These are phyloP conservation scores for Diacarnus erythraeanus DNA, from an alignment of 37 sponge, comb jelly and placozoan genomes.

Conservation along the genomic window DNA sequence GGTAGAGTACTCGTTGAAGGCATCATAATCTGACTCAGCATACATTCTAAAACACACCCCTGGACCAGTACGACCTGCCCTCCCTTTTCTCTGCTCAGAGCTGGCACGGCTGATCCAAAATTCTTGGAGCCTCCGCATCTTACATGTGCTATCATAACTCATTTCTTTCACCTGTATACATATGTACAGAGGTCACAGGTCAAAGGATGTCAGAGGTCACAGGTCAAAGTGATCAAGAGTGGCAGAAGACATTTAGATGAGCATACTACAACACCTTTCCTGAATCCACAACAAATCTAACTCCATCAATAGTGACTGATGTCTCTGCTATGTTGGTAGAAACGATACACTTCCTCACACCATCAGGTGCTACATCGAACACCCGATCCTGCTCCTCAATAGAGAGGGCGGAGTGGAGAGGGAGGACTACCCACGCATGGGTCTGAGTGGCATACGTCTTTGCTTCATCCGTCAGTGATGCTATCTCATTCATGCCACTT, in stretches of 20 bases:
- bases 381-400: conserved; percentile 93
- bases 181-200: neutral
- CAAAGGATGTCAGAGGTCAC: neutral
- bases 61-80: conserved; percentile 96
- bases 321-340: conserved; percentile 98
- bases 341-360: conserved; percentile 90
- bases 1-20: conserved; percentile 86
- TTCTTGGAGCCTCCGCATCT: conserved; percentile 93
- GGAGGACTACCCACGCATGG: conserved; percentile 76
- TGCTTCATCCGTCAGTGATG: conserved; percentile 74
- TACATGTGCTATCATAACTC: conserved; percentile 84
- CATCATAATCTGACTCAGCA: conserved; percentile 81
- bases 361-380: conserved; percentile 90
- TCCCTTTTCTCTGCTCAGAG: conserved; percentile 95
- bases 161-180: conserved; percentile 89
- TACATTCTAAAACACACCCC: conserved; percentile 96
- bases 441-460: conserved; percentile 78
- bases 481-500: conserved; percentile 92
- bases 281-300: conserved; percentile 80
- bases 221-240: neutral
- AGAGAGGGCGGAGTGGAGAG: conserved; percentile 93
- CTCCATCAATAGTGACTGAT: conserved; percentile 95
- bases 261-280: conserved; percentile 74
- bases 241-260: too few relatives aligned
- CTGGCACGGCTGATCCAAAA: conserved; percentile 98